phyloP scores from a whole-genome alignment of 2,797 vertebrate species.

The Catamblyrhynchus diadema region DNA sequence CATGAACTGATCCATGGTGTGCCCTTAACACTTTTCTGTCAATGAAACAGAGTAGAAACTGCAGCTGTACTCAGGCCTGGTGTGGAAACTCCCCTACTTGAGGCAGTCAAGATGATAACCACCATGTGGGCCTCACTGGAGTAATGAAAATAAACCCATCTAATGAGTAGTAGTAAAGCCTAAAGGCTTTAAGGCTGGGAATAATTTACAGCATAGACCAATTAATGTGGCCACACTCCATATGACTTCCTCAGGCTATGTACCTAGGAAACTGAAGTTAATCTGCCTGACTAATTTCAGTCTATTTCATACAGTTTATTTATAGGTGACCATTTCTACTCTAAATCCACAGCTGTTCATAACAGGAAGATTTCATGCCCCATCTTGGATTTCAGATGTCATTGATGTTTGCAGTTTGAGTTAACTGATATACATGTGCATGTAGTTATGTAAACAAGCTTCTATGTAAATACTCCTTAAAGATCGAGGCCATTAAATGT shows the following conservation, averaged over 20 bases:
- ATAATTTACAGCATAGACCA: background rate
- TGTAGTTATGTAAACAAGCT: accelerated
- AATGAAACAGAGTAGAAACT: background rate
- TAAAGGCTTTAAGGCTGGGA: background rate
- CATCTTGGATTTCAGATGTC: background rate
- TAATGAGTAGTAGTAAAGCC: background rate
- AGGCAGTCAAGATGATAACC: background rate
- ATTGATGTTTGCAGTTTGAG: background rate
- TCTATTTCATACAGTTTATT: background rate
- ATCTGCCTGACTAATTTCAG: background rate
- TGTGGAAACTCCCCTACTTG: background rate
- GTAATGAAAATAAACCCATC: background rate
- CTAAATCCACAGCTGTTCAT: background rate
- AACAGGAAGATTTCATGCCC: background rate
- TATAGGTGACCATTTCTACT: background rate
- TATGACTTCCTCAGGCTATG: background rate
- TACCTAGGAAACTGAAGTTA: background rate
- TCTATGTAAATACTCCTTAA: background rate
- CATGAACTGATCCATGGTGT: background rate
- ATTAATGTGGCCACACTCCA: background rate
- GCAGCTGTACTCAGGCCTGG: background rate
- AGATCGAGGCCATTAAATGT: background rate
- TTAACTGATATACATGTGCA: accelerated
- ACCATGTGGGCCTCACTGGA: background rate
- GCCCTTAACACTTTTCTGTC: background rate